Percentiles rank a stretch among this genome's conserved stretches.
Evolutionary conservation across 2,113 vertebrate genomes (phyloP).

Genomic region (Neolamprologus ventralis): DNA sequence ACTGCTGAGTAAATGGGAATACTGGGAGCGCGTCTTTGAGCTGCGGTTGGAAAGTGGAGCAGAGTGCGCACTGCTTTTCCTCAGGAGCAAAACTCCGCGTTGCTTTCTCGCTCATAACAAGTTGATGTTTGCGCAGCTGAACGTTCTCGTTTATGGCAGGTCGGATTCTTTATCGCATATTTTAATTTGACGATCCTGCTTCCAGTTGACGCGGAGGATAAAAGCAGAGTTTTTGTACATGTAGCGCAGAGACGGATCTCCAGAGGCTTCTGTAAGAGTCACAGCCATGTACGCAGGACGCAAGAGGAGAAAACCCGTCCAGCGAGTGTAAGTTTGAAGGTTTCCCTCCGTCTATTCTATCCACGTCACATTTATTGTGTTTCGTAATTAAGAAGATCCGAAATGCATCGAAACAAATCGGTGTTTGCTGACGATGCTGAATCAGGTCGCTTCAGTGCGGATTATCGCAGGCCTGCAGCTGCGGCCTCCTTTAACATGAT

Average conservation of each 20-base stretch:
- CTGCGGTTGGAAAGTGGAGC: neutral
- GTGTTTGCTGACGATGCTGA: neutral
- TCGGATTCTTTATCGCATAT: neutral
- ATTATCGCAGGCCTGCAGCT: conserved; percentile 33
- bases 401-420: neutral
- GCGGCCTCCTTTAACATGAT: neutral
- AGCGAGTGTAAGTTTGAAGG: conserved; percentile 58
- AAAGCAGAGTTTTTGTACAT: neutral
- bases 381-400: neutral
- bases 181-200: neutral
- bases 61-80: neutral
- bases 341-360: neutral
- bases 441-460: neutral
- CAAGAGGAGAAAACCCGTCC: conserved; percentile 69
- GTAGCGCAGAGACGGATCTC: conserved; percentile 16
- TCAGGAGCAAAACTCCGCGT: neutral
- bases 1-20: neutral
- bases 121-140: neutral
- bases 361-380: neutral
- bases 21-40: neutral
- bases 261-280: conserved; percentile 10
- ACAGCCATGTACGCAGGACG: conserved; percentile 67
- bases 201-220: neutral
- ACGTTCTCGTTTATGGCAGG: neutral
- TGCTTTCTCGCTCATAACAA: neutral